A percentile compares a stretch with the other conserved stretches of the same genome.
These are phyloP conservation scores for Parelbella ahira DNA, from an alignment of 2,888 invertebrate species.

Conservation along the genomic window DNA sequence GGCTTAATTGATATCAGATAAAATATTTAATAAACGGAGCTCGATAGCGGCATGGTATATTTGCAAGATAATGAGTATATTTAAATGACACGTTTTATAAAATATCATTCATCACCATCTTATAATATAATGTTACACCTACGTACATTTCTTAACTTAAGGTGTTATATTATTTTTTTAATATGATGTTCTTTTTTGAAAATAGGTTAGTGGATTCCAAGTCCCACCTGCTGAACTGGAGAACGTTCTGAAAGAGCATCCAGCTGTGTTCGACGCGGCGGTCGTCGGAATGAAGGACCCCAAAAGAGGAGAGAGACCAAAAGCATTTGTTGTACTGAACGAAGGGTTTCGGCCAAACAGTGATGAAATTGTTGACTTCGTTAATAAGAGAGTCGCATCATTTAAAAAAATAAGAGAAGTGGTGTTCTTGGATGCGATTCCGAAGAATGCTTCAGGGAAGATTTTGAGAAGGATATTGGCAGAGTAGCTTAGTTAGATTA, in stretches of 20 bases:
- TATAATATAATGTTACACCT: too few relatives aligned
- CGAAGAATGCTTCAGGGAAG: constrained; percentile 89
- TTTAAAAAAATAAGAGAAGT: constrained; percentile 87
- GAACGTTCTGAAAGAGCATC: constrained; percentile 3
- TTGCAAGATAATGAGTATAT: too few relatives aligned
- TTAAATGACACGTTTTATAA: too few relatives aligned
- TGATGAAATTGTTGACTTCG: constrained; percentile 83
- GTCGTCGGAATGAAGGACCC: constrained; percentile 90
- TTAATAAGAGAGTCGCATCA: constrained; percentile 84
- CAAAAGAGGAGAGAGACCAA: constrained; percentile 87
- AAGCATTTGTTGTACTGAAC: constrained; percentile 85
- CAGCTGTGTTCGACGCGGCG: constrained; percentile 82
- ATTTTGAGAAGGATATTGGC: too few relatives aligned
- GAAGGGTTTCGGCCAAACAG: constrained; percentile 55
- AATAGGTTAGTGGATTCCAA: constrained; percentile 86
- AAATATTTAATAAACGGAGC: too few relatives aligned
- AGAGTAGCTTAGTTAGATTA: too few relatives aligned
- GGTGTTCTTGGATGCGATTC: constrained; percentile 83
- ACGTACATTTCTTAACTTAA: too few relatives aligned
- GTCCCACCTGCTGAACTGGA: constrained; percentile 86
- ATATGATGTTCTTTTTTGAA: too few relatives aligned
- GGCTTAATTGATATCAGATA: too few relatives aligned
- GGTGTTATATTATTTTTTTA: too few relatives aligned
- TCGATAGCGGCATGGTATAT: too few relatives aligned
- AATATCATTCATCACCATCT: too few relatives aligned